Conservation (phyloP, 2,113 vertebrate species). For the Alexandromys fortis region DNA sequence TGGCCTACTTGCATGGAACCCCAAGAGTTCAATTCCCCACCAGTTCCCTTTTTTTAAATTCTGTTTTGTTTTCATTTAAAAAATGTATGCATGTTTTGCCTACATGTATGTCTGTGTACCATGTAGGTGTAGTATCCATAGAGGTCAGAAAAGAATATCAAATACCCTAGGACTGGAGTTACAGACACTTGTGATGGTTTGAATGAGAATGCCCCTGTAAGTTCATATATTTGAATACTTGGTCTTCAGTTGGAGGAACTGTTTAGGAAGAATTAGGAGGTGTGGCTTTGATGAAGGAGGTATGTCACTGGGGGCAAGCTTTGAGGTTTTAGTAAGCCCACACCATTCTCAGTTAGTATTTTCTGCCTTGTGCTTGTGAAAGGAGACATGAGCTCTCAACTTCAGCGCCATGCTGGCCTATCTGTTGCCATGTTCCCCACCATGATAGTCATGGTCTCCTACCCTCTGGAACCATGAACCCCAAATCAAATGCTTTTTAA, state of each 20-base stretch:
- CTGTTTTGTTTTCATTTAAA: not conserved
- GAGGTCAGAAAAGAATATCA: not conserved
- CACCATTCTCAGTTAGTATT: not conserved
- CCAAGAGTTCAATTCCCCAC: not conserved
- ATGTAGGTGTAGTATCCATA: not conserved
- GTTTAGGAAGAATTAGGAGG: not conserved
- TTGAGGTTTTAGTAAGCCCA: not conserved
- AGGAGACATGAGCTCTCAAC: not conserved
- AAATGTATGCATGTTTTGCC: not conserved
- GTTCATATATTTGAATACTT: not conserved
- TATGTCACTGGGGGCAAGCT: not conserved
- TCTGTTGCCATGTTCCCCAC: not conserved
- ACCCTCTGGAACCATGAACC: not conserved
- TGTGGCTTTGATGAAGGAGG: not conserved
- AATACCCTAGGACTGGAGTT: not conserved
- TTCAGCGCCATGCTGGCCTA: not conserved
- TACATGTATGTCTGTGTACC: not conserved
- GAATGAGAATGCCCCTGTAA: not conserved
- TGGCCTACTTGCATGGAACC: not conserved
- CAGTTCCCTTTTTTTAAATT: conserved; percentile 4
- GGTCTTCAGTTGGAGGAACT: not conserved
- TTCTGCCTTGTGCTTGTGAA: not conserved
- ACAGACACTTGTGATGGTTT: not conserved
- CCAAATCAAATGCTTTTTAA: not conserved
- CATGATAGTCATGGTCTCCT: not conserved